phyloP scores from a whole-genome alignment of 2,888 invertebrate genomes.

The Phymatocera aterrima region DNA sequence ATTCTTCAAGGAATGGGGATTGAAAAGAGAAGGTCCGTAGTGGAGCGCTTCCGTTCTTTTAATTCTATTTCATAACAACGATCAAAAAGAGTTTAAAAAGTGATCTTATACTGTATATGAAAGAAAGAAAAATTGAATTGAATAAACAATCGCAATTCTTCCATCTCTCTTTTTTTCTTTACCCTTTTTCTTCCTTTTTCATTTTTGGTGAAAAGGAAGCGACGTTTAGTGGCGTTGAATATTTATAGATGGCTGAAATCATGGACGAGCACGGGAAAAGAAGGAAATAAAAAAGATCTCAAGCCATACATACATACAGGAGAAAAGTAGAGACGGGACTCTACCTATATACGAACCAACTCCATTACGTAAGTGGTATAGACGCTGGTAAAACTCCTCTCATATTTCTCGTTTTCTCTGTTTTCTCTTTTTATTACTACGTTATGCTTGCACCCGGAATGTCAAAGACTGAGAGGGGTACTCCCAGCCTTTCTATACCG shows the following conservation, averaged over 20 bases:
- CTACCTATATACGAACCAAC: background rate
- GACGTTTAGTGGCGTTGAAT: constrained; percentile 15
- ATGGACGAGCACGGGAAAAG: background rate
- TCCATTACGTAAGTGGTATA: constrained; percentile 41
- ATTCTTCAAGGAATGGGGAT: too few species aligned
- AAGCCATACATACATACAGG: background rate
- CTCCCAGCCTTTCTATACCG: too few species aligned
- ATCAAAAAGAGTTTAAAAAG: too few species aligned
- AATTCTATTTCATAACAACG: too few species aligned
- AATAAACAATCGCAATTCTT: too few species aligned
- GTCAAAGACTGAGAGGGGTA: constrained; percentile 12
- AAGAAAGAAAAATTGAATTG: too few species aligned
- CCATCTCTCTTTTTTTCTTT: background rate
- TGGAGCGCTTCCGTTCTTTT: too few species aligned
- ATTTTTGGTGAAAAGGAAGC: background rate
- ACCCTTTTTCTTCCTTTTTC: background rate
- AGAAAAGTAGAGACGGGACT: background rate
- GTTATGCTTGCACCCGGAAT: constrained; percentile 20
- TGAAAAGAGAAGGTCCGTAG: too few species aligned
- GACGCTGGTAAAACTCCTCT: constrained; percentile 9
- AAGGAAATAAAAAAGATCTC: background rate
- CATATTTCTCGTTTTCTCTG: background rate
- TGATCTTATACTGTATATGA: too few species aligned
- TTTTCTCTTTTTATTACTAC: constrained; percentile 1
- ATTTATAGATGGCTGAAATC: constrained; percentile 34